Base-by-base conservation (phyloP, 1,140 invertebrate species). In the Trigoniulus corallinus region DNA sequence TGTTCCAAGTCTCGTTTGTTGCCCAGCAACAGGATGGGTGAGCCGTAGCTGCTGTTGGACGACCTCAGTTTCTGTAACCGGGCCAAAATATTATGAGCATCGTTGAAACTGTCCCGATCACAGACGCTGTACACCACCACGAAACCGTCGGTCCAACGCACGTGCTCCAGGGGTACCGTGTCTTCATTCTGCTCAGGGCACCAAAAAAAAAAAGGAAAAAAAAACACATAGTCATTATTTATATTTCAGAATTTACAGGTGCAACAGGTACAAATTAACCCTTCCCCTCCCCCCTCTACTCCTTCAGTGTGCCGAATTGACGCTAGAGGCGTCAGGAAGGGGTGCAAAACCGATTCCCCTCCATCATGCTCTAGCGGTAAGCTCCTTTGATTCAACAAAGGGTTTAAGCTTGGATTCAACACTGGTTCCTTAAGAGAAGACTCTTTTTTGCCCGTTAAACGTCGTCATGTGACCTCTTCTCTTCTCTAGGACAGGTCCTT, bases 1-100 rank as follows among this genome's bases (percentile, higher is more conserved):
- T 85, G 81, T 67, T 85, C 82, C 60, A 88, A 72, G 71, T 87
- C 84, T 57, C 79, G 67, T 69, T 86, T 85, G 67, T 86, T 88
- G 45, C 80, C 84, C 57, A 88, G 71, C 53, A 88, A 68, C 52
- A 86, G 72, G 43, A 79, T 74, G 20, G 82, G 64, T n/a, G n/a
- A n/a, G n/a, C n/a, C n/a, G n/a, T n/a, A n/a, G 7, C 7, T 15
- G 4, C 43, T 50, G 34, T 58, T 58, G 1, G 50, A 47, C n/a
- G 59, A 53, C 3, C 56, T 52, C 51, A 58, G 21, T 59, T 79
- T 74, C 47, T 74, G 74, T 48, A 86, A 65, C 52, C 78, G 73
- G 47, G 81, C 76, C 15, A 88, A 66, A 25, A 83, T 67, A 55
- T 76, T 74, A n/a, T 76, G 72, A 0, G 84, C 83, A 57, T 78